Evolutionary conservation across 37 sponge, comb jelly and placozoan genomes (phyloP).

Genomic region (Petrosia ficiformis): DNA sequence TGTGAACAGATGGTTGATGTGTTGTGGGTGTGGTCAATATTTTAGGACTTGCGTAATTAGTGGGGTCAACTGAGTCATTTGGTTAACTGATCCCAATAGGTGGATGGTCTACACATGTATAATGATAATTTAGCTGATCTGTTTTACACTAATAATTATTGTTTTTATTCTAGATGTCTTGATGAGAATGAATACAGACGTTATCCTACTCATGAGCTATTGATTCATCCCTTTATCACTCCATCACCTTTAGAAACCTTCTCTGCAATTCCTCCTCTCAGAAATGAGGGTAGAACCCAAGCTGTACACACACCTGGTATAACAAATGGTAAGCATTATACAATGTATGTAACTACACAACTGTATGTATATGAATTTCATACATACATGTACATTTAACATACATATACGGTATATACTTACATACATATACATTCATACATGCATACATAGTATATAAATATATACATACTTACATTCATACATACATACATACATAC

Average conservation of each 20-base stretch:
- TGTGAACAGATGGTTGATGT: no score
- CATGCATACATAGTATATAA: no score
- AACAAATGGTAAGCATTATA: not conserved
- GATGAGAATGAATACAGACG: conserved; percentile 47
- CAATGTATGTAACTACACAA: no score
- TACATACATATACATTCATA: no score
- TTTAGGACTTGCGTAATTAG: no score
- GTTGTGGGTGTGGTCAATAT: no score
- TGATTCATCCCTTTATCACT: conserved; percentile 70
- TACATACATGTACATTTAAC: no score
- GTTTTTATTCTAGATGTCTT: conserved; percentile 36
- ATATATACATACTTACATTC: no score
- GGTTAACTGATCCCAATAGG: not conserved
- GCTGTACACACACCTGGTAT: not conserved
- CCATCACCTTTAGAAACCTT: conserved; percentile 23
- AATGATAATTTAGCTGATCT: not conserved
- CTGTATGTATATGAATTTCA: no score
- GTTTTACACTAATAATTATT: not conserved
- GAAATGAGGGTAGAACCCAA: not conserved
- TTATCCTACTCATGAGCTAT: conserved; percentile 55
- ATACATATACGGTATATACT: no score
- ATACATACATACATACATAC: not conserved
- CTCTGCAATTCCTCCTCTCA: not conserved
- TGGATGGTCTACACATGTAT: not conserved
- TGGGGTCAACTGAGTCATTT: not conserved